A percentile compares a stretch with the other conserved stretches of the same genome.
Evolutionary conservation across 1,140 invertebrate species (phyloP).

Genomic region (Formica selysi): DNA sequence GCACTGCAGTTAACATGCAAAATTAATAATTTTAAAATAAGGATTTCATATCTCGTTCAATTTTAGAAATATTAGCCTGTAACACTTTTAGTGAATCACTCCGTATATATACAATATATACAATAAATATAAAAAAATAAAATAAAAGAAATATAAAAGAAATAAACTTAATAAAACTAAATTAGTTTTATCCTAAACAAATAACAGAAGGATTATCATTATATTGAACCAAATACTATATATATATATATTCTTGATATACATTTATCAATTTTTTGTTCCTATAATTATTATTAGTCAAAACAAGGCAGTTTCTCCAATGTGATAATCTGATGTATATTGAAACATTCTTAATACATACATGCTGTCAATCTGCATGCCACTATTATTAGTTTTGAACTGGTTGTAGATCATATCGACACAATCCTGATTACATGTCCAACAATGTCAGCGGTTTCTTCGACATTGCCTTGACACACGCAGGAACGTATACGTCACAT

Average conservation of each 20-base stretch:
- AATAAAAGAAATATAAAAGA: not conserved
- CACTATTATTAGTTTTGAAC: conserved; percentile 13
- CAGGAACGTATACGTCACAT: not conserved
- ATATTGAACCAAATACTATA: not conserved
- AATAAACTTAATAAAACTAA: not conserved
- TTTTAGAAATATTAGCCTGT: too few species aligned
- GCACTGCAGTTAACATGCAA: too few species aligned
- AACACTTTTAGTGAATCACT: too few species aligned
- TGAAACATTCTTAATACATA: not conserved
- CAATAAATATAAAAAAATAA: too few species aligned
- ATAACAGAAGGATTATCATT: not conserved
- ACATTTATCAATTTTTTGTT: not conserved
- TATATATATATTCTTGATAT: not conserved
- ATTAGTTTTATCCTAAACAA: not conserved
- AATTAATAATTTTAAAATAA: too few species aligned
- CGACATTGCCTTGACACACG: not conserved
- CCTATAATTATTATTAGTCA: not conserved
- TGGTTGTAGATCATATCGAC: not conserved
- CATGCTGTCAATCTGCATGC: not conserved
- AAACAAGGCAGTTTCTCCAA: not conserved
- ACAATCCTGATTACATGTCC: conserved; percentile 26
- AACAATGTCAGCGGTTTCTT: conserved; percentile 36
- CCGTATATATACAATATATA: too few species aligned
- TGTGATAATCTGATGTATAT: not conserved
- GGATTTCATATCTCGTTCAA: too few species aligned